Conservation (phyloP, 2,113 vertebrate species). For the Tonatia bakeri region DNA sequence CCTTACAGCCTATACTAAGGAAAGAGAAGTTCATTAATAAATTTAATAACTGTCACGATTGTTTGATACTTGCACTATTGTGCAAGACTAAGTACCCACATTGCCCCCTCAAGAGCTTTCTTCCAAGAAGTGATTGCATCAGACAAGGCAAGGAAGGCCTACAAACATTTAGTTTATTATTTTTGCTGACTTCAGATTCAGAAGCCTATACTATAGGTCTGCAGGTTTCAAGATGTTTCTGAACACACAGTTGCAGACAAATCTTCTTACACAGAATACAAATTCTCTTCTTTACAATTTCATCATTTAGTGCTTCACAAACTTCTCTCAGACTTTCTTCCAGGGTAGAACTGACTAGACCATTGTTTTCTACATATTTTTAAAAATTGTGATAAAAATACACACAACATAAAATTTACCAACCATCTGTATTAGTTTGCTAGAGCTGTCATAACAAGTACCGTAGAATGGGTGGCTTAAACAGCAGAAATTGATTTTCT, state of each 20-base stretch:
- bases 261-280: background rate
- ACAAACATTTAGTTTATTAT: background rate
- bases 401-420: background rate
- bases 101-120: background rate
- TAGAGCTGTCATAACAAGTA: background rate
- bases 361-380: background rate
- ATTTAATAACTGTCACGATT: background rate
- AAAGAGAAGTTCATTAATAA: background rate
- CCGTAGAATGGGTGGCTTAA: background rate
- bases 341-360: background rate
- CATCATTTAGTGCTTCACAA: conserved; percentile 10
- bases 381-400: background rate
- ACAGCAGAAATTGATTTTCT: background rate
- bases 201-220: background rate
- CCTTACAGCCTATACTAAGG: background rate
- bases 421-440: background rate
- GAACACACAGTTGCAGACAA: background rate
- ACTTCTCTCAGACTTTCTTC: background rate
- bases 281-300: background rate
- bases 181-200: background rate
- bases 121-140: background rate
- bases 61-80: background rate
- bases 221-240: background rate
- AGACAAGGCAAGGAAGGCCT: background rate
- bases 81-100: background rate